These are phyloP conservation scores for Eupleurogrammus muticus DNA, from an alignment of 2,797 vertebrate species.

Conservation along the genomic window DNA sequence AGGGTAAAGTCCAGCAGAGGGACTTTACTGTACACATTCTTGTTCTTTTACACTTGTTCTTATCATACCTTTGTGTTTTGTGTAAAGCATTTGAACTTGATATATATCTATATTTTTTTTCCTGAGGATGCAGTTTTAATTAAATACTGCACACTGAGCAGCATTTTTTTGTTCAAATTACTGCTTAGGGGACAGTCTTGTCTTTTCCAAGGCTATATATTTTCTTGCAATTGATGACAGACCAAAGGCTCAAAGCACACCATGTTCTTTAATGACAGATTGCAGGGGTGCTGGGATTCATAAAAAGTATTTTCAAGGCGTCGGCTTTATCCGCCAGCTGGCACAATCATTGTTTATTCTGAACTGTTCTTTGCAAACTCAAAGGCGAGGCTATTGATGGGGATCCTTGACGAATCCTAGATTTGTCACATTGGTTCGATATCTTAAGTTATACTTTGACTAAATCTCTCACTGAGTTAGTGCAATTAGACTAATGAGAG, in stretches of 20 bases:
- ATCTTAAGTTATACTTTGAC: constrained; percentile 11
- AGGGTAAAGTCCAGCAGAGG: constrained; percentile 46
- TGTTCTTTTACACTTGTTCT: too few species aligned
- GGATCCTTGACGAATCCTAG: constrained; percentile 23
- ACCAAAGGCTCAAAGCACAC: constrained; percentile 64
- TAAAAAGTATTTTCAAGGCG: constrained; percentile 40
- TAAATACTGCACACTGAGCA: constrained; percentile 49
- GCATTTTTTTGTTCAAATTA: constrained; percentile 62
- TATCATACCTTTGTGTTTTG: too few species aligned
- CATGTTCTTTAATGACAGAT: constrained; percentile 66
- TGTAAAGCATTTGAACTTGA: constrained; percentile 50
- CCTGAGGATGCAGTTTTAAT: constrained; percentile 40
- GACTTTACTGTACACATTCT: constrained; percentile 22
- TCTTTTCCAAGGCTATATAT: constrained; percentile 61
- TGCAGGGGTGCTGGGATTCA: constrained; percentile 43
- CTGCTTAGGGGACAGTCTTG: constrained; percentile 40
- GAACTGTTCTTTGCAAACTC: constrained; percentile 42
- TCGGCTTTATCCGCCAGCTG: constrained; percentile 68
- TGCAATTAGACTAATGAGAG: neutral
- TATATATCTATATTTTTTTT: constrained; percentile 19
- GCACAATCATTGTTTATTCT: constrained; percentile 55
- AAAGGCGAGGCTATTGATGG: constrained; percentile 36
- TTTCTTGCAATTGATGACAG: constrained; percentile 61
- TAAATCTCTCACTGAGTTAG: constrained; percentile 9
- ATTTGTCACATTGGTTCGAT: constrained; percentile 17